A percentile compares a stretch with the other conserved stretches of the same genome.
phyloP scores from a whole-genome alignment of 2,113 vertebrate genomes.

The Ailuropoda melanoleuca region DNA sequence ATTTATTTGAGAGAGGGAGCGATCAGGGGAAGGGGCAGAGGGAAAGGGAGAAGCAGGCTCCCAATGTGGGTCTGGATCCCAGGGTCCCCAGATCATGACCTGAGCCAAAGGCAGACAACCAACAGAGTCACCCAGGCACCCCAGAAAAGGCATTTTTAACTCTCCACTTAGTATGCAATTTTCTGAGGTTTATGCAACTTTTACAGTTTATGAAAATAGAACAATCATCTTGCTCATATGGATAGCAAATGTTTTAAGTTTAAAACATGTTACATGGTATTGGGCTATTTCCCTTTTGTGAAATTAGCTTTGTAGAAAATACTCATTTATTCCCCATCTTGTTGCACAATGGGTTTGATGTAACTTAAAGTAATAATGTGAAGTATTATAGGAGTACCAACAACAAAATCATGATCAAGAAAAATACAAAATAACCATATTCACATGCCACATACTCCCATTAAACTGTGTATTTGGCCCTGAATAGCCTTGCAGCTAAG shows the following conservation, averaged over 20 bases:
- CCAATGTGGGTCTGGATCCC: background rate
- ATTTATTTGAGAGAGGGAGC: background rate
- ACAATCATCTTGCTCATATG: background rate
- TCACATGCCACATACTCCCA: background rate
- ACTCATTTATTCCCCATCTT: background rate
- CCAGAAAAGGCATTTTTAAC: background rate
- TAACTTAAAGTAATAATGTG: background rate
- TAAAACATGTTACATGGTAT: background rate
- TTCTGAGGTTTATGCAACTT: background rate
- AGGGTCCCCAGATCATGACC: background rate
- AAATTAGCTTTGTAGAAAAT: background rate
- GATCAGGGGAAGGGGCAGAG: background rate
- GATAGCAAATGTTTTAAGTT: background rate
- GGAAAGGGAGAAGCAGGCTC: background rate
- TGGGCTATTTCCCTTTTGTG: background rate
- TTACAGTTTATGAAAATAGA: conserved; percentile 37
- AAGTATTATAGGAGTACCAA: background rate
- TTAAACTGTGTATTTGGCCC: background rate
- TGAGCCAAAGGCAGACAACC: background rate
- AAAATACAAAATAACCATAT: background rate
- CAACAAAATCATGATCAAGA: background rate
- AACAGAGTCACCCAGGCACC: background rate
- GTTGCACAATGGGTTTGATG: background rate
- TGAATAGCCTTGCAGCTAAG: background rate
- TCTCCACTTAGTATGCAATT: background rate